A percentile compares a stretch with the other conserved stretches of the same genome.
phyloP scores from a whole-genome alignment of 2,797 vertebrate species.

The Sphaeramia orbicularis region DNA sequence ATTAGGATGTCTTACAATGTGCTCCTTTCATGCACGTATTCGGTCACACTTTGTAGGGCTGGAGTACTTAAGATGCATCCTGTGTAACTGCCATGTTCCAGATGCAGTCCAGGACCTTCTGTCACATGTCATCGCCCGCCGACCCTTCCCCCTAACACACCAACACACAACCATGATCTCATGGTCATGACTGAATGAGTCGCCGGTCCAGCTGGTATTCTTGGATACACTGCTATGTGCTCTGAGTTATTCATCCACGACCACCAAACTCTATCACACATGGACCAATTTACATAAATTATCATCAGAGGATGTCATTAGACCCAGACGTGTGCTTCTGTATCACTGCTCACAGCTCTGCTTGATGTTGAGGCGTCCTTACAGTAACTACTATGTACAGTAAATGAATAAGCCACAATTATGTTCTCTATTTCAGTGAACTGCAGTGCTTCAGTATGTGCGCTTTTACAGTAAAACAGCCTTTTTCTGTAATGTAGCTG shows the following conservation, averaged over 20 bases:
- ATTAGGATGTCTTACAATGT: no score
- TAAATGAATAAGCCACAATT: conserved; percentile 33
- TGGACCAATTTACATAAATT: conserved; percentile 32
- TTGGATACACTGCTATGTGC: conserved; percentile 19
- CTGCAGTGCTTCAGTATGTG: conserved; percentile 46
- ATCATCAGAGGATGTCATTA: not conserved
- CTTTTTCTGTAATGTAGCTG: conserved; percentile 33
- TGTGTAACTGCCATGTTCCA: no score
- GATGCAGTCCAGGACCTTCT: no score
- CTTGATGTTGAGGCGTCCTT: not conserved
- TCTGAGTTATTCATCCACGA: conserved; percentile 32
- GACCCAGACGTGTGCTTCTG: conserved; percentile 15
- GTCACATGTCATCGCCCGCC: no score
- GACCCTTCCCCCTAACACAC: not conserved
- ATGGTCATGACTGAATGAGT: conserved; percentile 20
- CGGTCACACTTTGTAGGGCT: no score
- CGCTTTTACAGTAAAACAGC: conserved; percentile 32
- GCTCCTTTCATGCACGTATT: no score
- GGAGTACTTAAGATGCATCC: no score
- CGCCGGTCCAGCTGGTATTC: conserved; percentile 30
- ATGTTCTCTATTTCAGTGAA: conserved; percentile 27
- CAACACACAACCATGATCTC: conserved; percentile 12
- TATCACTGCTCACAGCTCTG: conserved; percentile 2
- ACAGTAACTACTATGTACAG: conserved; percentile 35
- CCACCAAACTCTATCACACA: conserved; percentile 26